Evolutionary conservation across 2,113 vertebrate genomes (phyloP).

Genomic region (Toxotes jaculatrix): DNA sequence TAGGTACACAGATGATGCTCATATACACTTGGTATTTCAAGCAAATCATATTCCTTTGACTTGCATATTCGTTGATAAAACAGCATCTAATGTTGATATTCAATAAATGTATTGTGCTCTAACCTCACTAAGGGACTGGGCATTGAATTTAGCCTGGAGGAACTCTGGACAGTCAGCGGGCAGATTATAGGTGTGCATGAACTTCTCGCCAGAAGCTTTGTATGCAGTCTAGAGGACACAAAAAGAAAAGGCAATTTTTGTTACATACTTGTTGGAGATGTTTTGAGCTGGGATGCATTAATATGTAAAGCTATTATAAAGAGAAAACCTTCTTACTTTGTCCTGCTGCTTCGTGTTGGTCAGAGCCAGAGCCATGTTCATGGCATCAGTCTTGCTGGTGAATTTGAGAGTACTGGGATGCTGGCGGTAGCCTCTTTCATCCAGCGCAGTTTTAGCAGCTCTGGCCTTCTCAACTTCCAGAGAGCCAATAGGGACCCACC

Average conservation of each 20-base stretch:
- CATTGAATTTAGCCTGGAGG: conserved; percentile 93
- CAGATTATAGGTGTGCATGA: conserved; percentile 90
- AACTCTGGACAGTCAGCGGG: conserved; percentile 90
- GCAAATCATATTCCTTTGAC: neutral
- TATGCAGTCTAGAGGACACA: conserved; percentile 86
- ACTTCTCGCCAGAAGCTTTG: conserved; percentile 92
- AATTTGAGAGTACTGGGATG: conserved; percentile 90
- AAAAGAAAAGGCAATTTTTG: neutral
- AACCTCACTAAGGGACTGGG: conserved; percentile 92
- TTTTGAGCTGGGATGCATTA: neutral
- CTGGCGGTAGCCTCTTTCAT: conserved; percentile 84
- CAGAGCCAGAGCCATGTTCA: conserved; percentile 91
- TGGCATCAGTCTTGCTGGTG: conserved; percentile 91
- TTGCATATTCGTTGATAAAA: neutral
- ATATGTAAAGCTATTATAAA: neutral
- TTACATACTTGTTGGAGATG: neutral
- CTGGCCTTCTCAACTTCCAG: conserved; percentile 90
- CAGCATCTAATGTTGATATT: neutral
- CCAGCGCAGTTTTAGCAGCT: conserved; percentile 84
- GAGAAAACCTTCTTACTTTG: conserved; percentile 62
- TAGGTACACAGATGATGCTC: neutral
- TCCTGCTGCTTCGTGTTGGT: conserved; percentile 90
- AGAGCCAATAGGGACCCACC: conserved; percentile 92
- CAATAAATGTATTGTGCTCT: conserved; percentile 56
- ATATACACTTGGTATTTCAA: neutral